Evolutionary conservation across 2,888 invertebrate genomes (phyloP), one percentile per base, ranked within the genome.

Genomic region (Dyspetes luteomarginatus): DNA sequence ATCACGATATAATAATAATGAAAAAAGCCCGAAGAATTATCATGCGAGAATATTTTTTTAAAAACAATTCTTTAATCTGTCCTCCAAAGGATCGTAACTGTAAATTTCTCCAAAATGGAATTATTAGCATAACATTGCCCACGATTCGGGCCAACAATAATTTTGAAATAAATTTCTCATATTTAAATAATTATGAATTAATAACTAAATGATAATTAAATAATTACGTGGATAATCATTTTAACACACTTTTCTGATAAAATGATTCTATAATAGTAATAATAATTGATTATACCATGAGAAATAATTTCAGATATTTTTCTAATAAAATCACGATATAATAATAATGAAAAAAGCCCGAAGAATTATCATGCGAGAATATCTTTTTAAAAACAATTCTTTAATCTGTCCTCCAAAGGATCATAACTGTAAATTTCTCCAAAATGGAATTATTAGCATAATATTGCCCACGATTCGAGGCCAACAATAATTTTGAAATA

Each of bases 31-130:
- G 50, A 7, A 19, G 26, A n/a, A 19, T 9, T 60, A 68, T 68
- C 60, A 26, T 65, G 19, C 43, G 7, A 28, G 26, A 36, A 28
- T 43, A 79, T 30, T 15, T 24, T 50, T 43, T 69, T 28, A 43
- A 45, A 56, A 64, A 77, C 56, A 77, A 62, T 68, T 62, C 24
- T 52, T 60, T 58, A 60, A 62, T 69, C 30, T 43, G 15, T 48
- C 48, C 36, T 4, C 12, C 9, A 3, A 12, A 36, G 12, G 36
- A 12, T n/a, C 36, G 12, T 2, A 12, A 7, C 12, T 36, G 0
- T 36, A 36, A 36, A 12, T 12, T 1, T 3, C 12, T 2, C 12
- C 2, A 36, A n/a, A n/a, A n/a, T n/a, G n/a, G n/a, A n/a, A n/a
- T n/a, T n/a, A n/a, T n/a, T n/a, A n/a, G n/a, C n/a, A n/a, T n/a